Evolutionary conservation across 2,113 vertebrate species (phyloP), one percentile per base, ranked within the genome.

Genomic region (Gobio gobio): DNA sequence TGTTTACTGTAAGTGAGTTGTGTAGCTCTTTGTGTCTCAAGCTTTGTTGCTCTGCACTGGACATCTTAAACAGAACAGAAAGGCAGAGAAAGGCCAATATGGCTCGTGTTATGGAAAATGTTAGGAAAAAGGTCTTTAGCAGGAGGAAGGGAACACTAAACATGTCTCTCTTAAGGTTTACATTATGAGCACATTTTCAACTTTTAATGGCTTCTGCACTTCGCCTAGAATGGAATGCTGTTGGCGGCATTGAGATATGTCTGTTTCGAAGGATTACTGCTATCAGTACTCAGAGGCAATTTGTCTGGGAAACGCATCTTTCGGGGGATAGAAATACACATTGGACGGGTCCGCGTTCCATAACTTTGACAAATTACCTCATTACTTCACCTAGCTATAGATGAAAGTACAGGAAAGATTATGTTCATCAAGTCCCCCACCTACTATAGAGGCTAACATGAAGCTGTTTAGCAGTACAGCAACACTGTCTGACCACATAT

Each of bases 161-260:
- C 86, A 83, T 82, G 83, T 88, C 91, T 90, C 78, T 86, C 89
- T 88, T 90, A 90, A 88, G 26, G 91, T 92, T 70, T 77, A 56
- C 87, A 91, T 91, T 91, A 92, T 43, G 8, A 88, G 85, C 40
- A 88, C 87, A 93, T 87, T 79, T 86, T 79, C 66, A 92, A 93
- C 92, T 94, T 93, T 93, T 93, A 92, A 94, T 93, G 88, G 92
- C 88, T 93, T 94, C 88, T 93, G 91, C 86, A 85, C 88, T 90
- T 77, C 49, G 14, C 83, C 12, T 26, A 83, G 85, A 80, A 77
- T 81, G 56, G 87, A 87, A 85, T 86, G 89, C 89, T 68, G 89
- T 84, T 76, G 85, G 80, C 63, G 79, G 84, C 80, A 84, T 85
- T 90, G 88, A 87, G 86, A 89, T 89, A 87, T 79, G 84, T 89